phyloP scores from a whole-genome alignment of 2,888 invertebrate species.

The Pseudeuparius sepicola region DNA sequence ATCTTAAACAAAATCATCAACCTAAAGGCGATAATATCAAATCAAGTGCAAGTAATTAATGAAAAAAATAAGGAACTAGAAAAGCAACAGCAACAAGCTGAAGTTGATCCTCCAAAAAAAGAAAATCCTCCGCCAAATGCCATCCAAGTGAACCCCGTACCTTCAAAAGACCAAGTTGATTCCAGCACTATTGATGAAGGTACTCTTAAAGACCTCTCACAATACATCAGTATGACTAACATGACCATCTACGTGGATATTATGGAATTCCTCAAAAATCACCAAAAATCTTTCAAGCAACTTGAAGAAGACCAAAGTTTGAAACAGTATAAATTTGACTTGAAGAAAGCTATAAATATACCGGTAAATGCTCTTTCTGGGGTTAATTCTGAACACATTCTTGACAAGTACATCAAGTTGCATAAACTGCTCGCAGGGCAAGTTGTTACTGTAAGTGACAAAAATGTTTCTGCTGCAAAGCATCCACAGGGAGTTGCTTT shows the following conservation, averaged over 20 bases:
- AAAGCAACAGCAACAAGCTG: conserved; percentile 9
- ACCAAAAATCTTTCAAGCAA: conserved; percentile 49
- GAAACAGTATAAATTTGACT: conserved; percentile 74
- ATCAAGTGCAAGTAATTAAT: conserved; percentile 39
- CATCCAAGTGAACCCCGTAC: background rate
- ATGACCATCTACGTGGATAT: conserved; percentile 49
- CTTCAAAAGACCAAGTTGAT: too few relatives aligned
- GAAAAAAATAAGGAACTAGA: conserved; percentile 29
- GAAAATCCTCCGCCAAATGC: conserved; percentile 2
- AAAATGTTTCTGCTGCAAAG: conserved; percentile 50
- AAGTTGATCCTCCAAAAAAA: conserved; percentile 4
- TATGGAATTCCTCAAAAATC: conserved; percentile 46
- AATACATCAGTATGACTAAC: conserved; percentile 44
- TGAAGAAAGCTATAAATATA: conserved; percentile 77
- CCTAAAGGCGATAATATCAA: conserved; percentile 42
- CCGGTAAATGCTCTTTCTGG: conserved; percentile 81
- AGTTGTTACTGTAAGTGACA: conserved; percentile 51
- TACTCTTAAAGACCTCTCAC: conserved; percentile 15
- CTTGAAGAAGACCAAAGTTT: conserved; percentile 48
- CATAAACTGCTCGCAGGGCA: conserved; percentile 62
- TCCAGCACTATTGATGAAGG: conserved; percentile 9
- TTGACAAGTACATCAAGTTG: conserved; percentile 67
- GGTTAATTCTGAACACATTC: conserved; percentile 56
- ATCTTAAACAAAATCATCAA: conserved; percentile 29
- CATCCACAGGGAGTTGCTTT: conserved; percentile 65